A percentile compares a stretch with the other conserved stretches of the same genome.
phyloP scores from a whole-genome alignment of 1,140 invertebrate genomes.

The Drosophila pseudoobscura region DNA sequence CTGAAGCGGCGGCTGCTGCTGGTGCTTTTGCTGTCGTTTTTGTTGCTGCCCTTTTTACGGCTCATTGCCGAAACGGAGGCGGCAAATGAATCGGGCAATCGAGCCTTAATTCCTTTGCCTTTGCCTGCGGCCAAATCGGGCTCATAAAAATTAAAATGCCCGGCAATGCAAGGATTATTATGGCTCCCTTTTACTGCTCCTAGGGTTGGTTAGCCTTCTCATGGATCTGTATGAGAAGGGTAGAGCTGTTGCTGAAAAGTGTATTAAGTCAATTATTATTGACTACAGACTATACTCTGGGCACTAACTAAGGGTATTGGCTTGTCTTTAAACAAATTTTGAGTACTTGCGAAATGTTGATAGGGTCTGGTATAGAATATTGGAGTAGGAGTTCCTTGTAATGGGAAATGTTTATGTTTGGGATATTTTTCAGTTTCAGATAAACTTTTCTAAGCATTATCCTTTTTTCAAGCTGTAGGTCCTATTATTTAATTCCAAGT shows the following conservation, averaged over 20 bases:
- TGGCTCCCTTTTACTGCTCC: conserved; percentile 24
- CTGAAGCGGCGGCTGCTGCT: conserved; percentile 6
- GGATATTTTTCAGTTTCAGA: too few relatives aligned
- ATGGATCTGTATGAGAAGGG: not conserved
- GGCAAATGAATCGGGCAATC: conserved; percentile 69
- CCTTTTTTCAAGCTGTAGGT: not conserved
- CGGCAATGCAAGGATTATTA: conserved; percentile 57
- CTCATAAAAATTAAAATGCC: conserved; percentile 76
- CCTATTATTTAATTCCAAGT: too few relatives aligned
- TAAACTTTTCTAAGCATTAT: too few relatives aligned
- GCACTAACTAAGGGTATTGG: conserved; percentile 16
- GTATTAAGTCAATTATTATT: conserved; percentile 48
- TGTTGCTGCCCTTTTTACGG: conserved; percentile 60
- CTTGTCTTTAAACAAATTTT: not conserved
- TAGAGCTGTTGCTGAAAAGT: conserved; percentile 39
- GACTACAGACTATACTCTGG: conserved; percentile 19
- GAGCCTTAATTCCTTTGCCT: conserved; percentile 63
- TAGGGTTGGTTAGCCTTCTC: conserved; percentile 25
- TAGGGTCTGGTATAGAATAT: not conserved
- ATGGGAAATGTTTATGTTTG: not conserved
- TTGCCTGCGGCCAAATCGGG: conserved; percentile 52
- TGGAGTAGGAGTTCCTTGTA: not conserved
- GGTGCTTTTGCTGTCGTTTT: conserved; percentile 10
- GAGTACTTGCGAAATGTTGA: too few relatives aligned
- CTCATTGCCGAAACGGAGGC: conserved; percentile 64